Evolutionary conservation across 2,797 vertebrate genomes (phyloP).

Genomic region (Botia almorhae): DNA sequence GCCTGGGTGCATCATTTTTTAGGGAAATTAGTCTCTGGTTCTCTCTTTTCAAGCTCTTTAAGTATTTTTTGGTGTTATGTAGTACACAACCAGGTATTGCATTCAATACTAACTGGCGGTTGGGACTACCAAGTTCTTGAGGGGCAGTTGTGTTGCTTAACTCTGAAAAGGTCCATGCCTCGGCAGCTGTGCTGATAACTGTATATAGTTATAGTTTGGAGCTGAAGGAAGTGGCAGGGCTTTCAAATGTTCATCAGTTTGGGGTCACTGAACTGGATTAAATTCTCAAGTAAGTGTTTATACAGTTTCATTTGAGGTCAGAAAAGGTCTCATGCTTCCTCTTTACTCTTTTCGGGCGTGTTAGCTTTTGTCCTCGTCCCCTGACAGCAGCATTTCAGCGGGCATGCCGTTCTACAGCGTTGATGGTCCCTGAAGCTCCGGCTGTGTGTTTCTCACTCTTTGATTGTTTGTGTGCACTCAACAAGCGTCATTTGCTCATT

Average conservation of each 20-base stretch:
- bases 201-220: not conserved
- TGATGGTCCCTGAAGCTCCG: not conserved
- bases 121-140: not conserved
- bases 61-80: not conserved
- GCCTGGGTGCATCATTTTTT: not conserved
- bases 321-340: conserved; percentile 35
- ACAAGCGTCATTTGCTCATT: conserved; percentile 28
- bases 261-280: conserved; percentile 19
- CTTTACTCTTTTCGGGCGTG: conserved; percentile 21
- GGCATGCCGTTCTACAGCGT: not conserved
- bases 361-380: conserved; percentile 27
- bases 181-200: no score
- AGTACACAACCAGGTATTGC: not conserved
- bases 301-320: conserved; percentile 26
- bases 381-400: conserved; percentile 2
- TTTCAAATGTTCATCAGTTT: conserved; percentile 9
- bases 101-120: not conserved
- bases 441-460: conserved; percentile 18
- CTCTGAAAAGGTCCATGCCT: no score
- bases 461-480: conserved; percentile 44
- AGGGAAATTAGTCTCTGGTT: not conserved
- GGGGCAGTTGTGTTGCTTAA: no score
- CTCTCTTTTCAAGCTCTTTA: not conserved
- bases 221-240: not conserved
- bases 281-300: conserved; percentile 24